These are phyloP conservation scores for Halictus rubicundus DNA, from an alignment of 1,140 invertebrate genomes.

Conservation along the genomic window DNA sequence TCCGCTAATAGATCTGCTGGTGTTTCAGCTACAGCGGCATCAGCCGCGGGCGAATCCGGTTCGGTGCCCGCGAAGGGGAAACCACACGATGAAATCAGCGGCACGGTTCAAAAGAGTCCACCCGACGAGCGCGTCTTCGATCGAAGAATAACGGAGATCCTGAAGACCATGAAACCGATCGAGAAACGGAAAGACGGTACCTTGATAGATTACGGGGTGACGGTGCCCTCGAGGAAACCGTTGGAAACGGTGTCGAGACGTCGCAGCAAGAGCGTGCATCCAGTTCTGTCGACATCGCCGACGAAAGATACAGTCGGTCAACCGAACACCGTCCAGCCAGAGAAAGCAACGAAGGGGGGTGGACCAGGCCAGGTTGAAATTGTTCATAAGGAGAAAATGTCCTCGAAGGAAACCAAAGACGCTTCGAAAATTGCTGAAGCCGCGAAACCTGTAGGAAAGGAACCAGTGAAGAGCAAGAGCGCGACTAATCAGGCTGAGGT, in stretches of 20 bases:
- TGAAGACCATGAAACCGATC: slow-evolving; percentile 55
- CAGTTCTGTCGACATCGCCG: too few relatives aligned
- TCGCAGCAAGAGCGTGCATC: not conserved
- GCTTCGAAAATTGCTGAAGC: not conserved
- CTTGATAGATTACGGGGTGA: slow-evolving; percentile 64
- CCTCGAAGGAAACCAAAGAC: too few relatives aligned
- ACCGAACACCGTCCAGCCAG: not conserved
- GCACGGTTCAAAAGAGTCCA: not conserved
- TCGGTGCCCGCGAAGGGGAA: not conserved
- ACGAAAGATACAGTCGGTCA: too few relatives aligned
- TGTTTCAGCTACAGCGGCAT: slow-evolving; percentile 22
- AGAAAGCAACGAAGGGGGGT: not conserved
- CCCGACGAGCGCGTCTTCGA: not conserved
- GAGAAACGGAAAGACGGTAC: slow-evolving; percentile 62
- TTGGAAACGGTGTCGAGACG: not conserved
- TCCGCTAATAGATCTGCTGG: slow-evolving; percentile 24
- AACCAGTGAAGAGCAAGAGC: too few relatives aligned
- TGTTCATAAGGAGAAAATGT: not conserved
- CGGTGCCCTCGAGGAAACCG: slow-evolving; percentile 52
- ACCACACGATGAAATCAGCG: not conserved
- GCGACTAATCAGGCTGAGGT: too few relatives aligned
- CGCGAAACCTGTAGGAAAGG: too few relatives aligned
- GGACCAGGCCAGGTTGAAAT: not conserved
- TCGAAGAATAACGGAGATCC: slow-evolving; percentile 32
- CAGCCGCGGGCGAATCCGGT: not conserved